Conservation (phyloP, 2,888 invertebrate genomes). For the Epinotia ramella region DNA sequence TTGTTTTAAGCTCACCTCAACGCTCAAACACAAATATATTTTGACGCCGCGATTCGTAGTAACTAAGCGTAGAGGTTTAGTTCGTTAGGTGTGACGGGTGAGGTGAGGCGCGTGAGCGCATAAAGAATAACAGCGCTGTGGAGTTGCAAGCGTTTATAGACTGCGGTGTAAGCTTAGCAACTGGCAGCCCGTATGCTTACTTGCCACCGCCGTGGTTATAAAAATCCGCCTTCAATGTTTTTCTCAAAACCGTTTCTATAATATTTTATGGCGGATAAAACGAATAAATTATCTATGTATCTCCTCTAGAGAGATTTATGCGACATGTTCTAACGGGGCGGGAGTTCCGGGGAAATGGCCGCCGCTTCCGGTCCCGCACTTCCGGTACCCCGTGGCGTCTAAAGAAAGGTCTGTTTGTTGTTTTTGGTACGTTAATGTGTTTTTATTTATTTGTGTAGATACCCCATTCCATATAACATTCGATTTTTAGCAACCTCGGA, state of each 20-base stretch:
- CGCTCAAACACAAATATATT: too few species aligned
- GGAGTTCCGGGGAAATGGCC: conserved; percentile 69
- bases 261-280: conserved; percentile 35
- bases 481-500: too few species aligned
- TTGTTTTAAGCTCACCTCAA: too few species aligned
- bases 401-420: conserved; percentile 57
- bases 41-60: too few species aligned
- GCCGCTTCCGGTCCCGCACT: conserved; percentile 61
- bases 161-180: too few species aligned
- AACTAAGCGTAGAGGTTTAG: too few species aligned
- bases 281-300: conserved; percentile 41
- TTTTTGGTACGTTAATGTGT: conserved; percentile 35
- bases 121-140: too few species aligned
- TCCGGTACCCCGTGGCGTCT: conserved; percentile 37
- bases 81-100: too few species aligned
- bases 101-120: too few species aligned
- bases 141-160: too few species aligned
- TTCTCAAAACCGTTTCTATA: conserved; percentile 8
- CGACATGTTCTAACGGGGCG: conserved; percentile 42
- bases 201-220: too few species aligned
- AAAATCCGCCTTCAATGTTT: not conserved
- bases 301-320: conserved; percentile 38
- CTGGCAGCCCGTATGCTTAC: too few species aligned
- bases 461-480: not conserved
- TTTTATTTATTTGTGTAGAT: not conserved